Base-by-base conservation (phyloP, 2,113 vertebrate genomes). In the Strix uralensis region DNA sequence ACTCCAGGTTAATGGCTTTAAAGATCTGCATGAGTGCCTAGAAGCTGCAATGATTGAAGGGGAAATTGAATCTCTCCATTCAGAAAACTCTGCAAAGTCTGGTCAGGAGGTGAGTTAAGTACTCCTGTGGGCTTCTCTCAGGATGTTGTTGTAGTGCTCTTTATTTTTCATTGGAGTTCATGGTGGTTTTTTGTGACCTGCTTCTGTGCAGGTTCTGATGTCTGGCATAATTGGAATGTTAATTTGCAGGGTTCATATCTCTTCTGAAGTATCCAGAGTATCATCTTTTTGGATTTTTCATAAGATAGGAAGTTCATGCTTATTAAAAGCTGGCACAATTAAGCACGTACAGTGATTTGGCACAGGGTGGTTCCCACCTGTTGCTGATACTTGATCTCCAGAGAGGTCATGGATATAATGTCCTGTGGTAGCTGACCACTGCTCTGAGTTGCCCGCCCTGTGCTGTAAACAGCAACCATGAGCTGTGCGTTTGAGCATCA, bases 11-110 rank as follows among this genome's bases (percentile, higher is more conserved):
- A 99, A 99, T 36, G 99, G 99, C 88, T 99, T 99, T 97, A 99
- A 99, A 98, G 99, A 99, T 97, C 98, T 99, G 25, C 99, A 99
- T 9, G 99, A 99, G 97, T 99, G 99, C 98, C 98, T 99, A 42
- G 99, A 99, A 98, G 99, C 99, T 34, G 99, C 99, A 16, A 99
- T 99, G 99, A 98, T 99, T 49, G 99, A 99, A 97, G 99, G 99
- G 14, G 99, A 99, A 97, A 99, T 99, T 46, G 99, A 99, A 97
- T 99, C 99, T 63, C 98, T 99, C 86, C 99, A 99, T 98, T 99
- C 99, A 74, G 99, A 99, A 94, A 99, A 99, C 96, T 99, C 99
- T 67, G 99, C 99, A 34, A 99, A 99, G 93, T 99, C 99, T 80
- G 99, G 98, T 63, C 98, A 99, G 89, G 98, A 99, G 98, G 98